These are phyloP conservation scores for Lasioglossum lativentre DNA, from an alignment of 2,888 invertebrate genomes.

Conservation along the genomic window DNA sequence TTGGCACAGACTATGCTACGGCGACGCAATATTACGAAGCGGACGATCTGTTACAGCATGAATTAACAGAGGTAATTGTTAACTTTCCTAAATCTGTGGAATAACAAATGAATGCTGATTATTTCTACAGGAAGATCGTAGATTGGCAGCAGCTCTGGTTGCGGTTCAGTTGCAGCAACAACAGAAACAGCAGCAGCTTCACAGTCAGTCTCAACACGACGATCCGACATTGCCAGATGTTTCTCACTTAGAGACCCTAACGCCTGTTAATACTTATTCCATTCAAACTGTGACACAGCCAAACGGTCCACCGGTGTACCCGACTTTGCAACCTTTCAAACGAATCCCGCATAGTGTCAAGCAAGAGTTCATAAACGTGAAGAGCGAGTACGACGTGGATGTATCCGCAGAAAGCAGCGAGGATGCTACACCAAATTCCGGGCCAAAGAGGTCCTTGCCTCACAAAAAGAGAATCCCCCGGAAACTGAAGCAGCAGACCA, in stretches of 20 bases:
- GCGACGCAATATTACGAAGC: slow-evolving; percentile 82
- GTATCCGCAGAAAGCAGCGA: slow-evolving; percentile 85
- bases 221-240: slow-evolving; percentile 80
- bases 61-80: slow-evolving; percentile 79
- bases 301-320: slow-evolving; percentile 77
- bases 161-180: slow-evolving; percentile 88
- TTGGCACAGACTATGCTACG: slow-evolving; percentile 78
- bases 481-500: slow-evolving; percentile 87
- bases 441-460: slow-evolving; percentile 90
- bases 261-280: slow-evolving; percentile 80
- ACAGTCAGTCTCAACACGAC: slow-evolving; percentile 78
- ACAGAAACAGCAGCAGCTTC: slow-evolving; percentile 86
- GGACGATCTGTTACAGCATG: slow-evolving; percentile 81
- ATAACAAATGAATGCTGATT: slow-evolving; percentile 19
- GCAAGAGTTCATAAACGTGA: slow-evolving; percentile 82
- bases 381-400: slow-evolving; percentile 83
- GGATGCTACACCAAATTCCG: slow-evolving; percentile 82
- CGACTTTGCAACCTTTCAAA: slow-evolving; percentile 78
- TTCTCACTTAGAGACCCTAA: slow-evolving; percentile 77
- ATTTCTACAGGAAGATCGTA: slow-evolving; percentile 86
- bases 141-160: slow-evolving; percentile 87
- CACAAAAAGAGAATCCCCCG: slow-evolving; percentile 94
- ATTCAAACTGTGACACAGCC: slow-evolving; percentile 80
- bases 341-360: slow-evolving; percentile 79
- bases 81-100: neutral